Base-by-base conservation (phyloP, 2,113 vertebrate genomes). In the Muntiacus muntjak region DNA sequence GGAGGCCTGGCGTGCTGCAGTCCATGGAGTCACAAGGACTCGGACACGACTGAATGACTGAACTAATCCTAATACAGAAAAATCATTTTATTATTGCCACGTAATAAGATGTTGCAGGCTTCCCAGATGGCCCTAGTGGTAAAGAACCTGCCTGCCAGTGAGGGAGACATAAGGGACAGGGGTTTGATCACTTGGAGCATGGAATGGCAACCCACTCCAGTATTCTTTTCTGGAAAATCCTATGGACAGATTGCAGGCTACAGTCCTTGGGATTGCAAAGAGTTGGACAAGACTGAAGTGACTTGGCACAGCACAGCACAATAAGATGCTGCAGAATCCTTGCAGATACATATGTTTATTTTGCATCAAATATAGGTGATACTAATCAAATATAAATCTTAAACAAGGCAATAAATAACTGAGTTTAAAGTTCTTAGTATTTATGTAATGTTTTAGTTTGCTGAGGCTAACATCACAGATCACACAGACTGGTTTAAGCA, bases 391-490 rank as follows among this genome's bases (percentile, higher is more conserved):
- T 45, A 67, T 78, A 81, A 33, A 60, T 74, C 76, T 94, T 82
- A 89, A 95, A 79, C 36, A 78, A 40, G 87, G 28, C 50, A 78
- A 26, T 82, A 54, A 92, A 3, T 87, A 91, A 87, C 28, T 64
- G 81, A 64, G 94, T 57, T 89, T 47, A 71, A 60, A 90, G 30
- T 94, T 82, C n/a, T 91, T 89, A 36, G 60, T 23, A 45, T 84
- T 78, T 83, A 54, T 60, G 4, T 6, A 74, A 4, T 71, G 0
- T 57, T 13, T 74, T 52, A 11, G 16, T 88, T 95, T 95, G 21
- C 64, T 36, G 28, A 13, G 33, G 17, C 16, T 76, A 26, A 16
- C 28, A 21, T 45, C 17, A 12, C 17, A n/a, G 19, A 82, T 14
- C 26, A 36, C 21, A 64, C 40, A 33, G 26, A 23, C 6, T 50